Conservation (phyloP, 2,888 invertebrate species). For the Drosophila engyochracea region DNA sequence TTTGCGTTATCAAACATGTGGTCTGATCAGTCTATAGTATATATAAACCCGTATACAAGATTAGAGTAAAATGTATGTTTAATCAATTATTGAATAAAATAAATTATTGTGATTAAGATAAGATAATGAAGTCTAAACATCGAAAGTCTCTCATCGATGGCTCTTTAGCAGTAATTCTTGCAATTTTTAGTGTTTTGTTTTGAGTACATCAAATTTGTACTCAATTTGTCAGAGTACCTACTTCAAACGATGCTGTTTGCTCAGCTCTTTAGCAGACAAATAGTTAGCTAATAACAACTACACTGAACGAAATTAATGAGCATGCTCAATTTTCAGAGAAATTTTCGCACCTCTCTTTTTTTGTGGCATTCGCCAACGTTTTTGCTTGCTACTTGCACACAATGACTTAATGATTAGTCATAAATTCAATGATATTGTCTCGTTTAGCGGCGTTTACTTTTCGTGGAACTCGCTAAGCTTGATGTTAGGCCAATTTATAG, state of each 20-base stretch:
- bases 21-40: background rate
- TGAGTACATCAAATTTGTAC: background rate
- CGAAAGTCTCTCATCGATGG: background rate
- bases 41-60: background rate
- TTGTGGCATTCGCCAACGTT: background rate
- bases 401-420: slow-evolving; percentile 63
- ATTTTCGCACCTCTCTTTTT: background rate
- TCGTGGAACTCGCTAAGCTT: slow-evolving; percentile 34
- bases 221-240: background rate
- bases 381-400: slow-evolving; percentile 14
- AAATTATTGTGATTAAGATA: background rate
- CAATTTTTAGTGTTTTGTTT: background rate
- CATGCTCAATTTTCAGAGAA: background rate
- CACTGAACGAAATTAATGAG: slow-evolving; percentile 6
- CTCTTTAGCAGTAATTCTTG: background rate
- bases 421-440: slow-evolving; percentile 58
- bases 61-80: background rate
- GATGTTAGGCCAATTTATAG: slow-evolving; percentile 71
- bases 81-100: background rate
- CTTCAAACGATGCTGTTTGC: slow-evolving; percentile 1
- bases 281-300: slow-evolving; percentile 3
- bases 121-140: background rate
- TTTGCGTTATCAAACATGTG: background rate
- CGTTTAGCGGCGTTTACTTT: slow-evolving; percentile 22
- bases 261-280: background rate